Percentiles rank a stretch among this genome's conserved stretches.
phyloP scores from a whole-genome alignment of 2,113 vertebrate genomes.

The Epinephelus cyanopodus region DNA sequence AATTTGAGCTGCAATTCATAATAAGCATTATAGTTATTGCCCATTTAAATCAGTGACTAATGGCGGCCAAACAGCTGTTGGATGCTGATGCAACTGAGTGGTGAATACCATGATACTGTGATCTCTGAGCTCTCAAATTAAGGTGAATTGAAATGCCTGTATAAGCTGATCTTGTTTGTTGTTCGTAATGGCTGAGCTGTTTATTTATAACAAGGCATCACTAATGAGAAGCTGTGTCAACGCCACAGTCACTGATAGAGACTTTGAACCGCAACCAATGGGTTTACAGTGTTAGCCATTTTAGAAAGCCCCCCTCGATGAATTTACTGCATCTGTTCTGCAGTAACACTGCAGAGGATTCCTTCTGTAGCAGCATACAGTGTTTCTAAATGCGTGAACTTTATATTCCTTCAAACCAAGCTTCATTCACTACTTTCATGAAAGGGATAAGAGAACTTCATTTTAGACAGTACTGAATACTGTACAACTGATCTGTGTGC shows the following conservation, averaged over 20 bases:
- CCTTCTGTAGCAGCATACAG: constrained; percentile 2
- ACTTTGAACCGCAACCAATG: constrained; percentile 36
- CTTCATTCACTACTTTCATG: background rate
- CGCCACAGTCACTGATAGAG: constrained; percentile 35
- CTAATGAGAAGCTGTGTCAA: constrained; percentile 61
- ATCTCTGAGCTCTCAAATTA: constrained; percentile 38
- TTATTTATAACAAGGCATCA: constrained; percentile 52
- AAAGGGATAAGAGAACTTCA: background rate
- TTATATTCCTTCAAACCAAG: background rate
- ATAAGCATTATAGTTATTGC: background rate
- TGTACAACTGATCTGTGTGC: background rate
- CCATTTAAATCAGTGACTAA: constrained; percentile 29
- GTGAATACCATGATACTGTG: constrained; percentile 4
- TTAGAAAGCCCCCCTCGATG: constrained; percentile 22
- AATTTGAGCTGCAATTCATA: background rate
- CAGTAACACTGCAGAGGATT: constrained; percentile 35
- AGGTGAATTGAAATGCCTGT: constrained; percentile 40
- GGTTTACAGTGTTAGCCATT: constrained; percentile 43
- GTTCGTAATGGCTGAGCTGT: constrained; percentile 30
- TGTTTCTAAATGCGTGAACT: constrained; percentile 20
- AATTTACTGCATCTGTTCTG: constrained; percentile 22
- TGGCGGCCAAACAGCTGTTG: constrained; percentile 18
- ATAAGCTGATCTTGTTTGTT: constrained; percentile 16
- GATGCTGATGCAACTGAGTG: constrained; percentile 34
- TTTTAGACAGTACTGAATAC: constrained; percentile 1